phyloP scores from a whole-genome alignment of 2,888 invertebrate genomes.

The Eristalinus sepulchralis region DNA sequence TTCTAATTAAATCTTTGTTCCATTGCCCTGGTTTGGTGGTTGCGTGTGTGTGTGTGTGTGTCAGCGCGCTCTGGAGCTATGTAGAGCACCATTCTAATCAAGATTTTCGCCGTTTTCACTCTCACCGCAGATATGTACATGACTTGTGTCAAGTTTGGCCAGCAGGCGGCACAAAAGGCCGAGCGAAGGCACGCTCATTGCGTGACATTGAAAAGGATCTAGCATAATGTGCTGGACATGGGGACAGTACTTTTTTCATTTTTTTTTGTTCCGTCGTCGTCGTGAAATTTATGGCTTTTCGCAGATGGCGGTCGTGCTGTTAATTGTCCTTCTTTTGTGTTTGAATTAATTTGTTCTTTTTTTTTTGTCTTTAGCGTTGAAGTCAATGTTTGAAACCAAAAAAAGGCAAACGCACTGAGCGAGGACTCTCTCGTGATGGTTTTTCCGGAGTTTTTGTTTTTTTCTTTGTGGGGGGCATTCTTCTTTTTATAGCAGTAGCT shows the following conservation, averaged over 20 bases:
- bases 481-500: not conserved
- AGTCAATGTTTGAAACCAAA: conserved; percentile 3
- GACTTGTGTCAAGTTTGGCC: conserved; percentile 25
- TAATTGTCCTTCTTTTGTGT: conserved; percentile 50
- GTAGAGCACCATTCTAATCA: conserved; percentile 11
- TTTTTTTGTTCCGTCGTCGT: not conserved
- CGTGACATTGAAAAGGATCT: conserved; percentile 53
- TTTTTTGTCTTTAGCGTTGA: not conserved
- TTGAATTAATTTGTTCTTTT: conserved; percentile 27
- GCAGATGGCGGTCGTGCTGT: conserved; percentile 40
- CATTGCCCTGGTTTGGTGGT: not conserved
- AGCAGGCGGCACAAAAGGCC: not conserved
- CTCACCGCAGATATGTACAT: conserved; percentile 23
- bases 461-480: not conserved
- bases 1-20: conserved; percentile 49
- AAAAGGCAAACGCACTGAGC: not conserved
- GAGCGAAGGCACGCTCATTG: conserved; percentile 20
- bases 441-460: not conserved
- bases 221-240: conserved; percentile 14
- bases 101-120: conserved; percentile 17
- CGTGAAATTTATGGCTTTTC: conserved; percentile 32
- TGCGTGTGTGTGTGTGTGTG: not conserved
- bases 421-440: not conserved
- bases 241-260: not conserved
- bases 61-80: not conserved